Conservation (phyloP, 2,113 vertebrate species). For the Sceloporus undulatus region DNA sequence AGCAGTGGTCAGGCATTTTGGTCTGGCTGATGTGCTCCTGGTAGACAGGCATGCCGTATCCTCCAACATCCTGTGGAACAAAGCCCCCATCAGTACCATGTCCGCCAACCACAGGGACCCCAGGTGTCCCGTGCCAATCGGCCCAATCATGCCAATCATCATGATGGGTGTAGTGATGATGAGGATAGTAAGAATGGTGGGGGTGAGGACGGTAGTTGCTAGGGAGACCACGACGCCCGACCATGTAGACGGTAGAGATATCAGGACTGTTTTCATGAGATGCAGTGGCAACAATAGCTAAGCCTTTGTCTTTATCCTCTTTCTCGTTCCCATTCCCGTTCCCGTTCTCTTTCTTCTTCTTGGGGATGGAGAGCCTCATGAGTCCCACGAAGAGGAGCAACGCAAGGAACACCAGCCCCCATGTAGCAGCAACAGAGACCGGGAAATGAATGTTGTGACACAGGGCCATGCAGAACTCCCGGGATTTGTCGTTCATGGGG, state of each 20-base stretch:
- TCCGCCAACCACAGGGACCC: neutral
- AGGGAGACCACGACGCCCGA: neutral
- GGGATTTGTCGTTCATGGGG: neutral
- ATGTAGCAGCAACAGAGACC: neutral
- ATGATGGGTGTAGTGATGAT: neutral
- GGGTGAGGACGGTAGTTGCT: rapidly evolving
- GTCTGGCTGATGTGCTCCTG: neutral
- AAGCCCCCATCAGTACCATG: neutral
- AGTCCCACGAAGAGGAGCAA: slow-evolving; percentile 16
- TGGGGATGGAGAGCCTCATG: slow-evolving; percentile 20
- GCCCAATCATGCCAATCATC: neutral
- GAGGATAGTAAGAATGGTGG: neutral
- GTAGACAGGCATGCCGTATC: neutral
- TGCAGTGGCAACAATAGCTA: neutral
- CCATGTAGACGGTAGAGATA: neutral
- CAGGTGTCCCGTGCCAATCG: neutral
- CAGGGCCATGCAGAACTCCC: slow-evolving; percentile 13
- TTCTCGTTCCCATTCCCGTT: neutral
- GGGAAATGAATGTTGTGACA: slow-evolving; percentile 30
- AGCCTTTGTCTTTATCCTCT: neutral
- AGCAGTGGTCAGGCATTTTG: neutral
- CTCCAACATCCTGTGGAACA: neutral
- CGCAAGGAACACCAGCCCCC: neutral
- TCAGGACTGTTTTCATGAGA: neutral
- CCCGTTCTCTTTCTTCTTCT: neutral